These are phyloP conservation scores for Morus bassanus DNA, from an alignment of 2,797 vertebrate genomes.

Conservation along the genomic window DNA sequence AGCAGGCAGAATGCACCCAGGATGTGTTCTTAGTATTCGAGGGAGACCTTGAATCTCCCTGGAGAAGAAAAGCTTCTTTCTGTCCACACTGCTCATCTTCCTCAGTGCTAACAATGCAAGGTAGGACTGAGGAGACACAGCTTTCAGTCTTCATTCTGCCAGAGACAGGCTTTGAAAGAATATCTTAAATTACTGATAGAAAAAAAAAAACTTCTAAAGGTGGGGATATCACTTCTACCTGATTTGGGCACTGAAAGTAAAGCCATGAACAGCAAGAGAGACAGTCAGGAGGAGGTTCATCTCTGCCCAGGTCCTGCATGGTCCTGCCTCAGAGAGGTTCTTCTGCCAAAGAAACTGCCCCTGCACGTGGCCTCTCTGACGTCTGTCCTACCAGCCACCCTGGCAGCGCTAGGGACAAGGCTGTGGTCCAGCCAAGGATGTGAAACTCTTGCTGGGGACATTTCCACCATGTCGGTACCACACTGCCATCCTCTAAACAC, in stretches of 20 bases:
- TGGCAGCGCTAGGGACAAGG: neutral
- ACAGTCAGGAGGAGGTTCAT: neutral
- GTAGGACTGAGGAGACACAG: neutral
- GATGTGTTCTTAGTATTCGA: neutral
- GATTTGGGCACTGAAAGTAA: neutral
- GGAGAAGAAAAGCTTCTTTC: neutral
- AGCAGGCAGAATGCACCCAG: neutral
- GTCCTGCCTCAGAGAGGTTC: neutral
- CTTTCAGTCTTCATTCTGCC: neutral
- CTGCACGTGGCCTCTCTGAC: rapidly evolving
- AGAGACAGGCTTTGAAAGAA: neutral
- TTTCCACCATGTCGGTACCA: rapidly evolving
- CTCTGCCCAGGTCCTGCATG: neutral
- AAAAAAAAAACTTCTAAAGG: neutral
- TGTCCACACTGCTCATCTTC: neutral
- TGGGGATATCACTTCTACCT: neutral
- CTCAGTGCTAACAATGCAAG: neutral
- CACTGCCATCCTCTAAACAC: neutral
- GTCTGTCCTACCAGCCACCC: neutral
- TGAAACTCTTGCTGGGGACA: neutral
- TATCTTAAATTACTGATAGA: neutral
- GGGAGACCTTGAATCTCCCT: neutral
- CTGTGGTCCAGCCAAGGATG: neutral
- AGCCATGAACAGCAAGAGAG: neutral
- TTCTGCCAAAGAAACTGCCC: neutral